phyloP scores from a whole-genome alignment of 2,888 invertebrate genomes.

The Ceraclea dissimilis region DNA sequence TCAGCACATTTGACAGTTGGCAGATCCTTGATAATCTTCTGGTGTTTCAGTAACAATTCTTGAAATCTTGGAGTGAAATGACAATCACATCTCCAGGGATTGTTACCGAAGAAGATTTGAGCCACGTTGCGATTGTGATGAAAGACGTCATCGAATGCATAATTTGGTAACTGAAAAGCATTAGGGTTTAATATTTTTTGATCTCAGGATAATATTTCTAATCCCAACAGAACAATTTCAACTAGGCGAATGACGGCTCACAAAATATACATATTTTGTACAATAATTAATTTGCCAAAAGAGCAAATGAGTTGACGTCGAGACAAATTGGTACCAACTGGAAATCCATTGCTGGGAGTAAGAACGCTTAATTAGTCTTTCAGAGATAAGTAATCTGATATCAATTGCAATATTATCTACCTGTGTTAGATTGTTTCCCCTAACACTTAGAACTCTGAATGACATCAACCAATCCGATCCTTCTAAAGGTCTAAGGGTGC shows the following conservation, averaged over 20 bases:
- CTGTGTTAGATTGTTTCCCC: constrained; percentile 64
- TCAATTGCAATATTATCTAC: too few relatives aligned
- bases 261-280: too few relatives aligned
- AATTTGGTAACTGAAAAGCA: constrained; percentile 61
- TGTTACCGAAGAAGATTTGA: constrained; percentile 61
- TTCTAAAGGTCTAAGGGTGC: constrained; percentile 58
- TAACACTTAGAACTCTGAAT: constrained; percentile 70
- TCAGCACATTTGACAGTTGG: constrained; percentile 62
- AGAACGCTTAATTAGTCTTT: too few relatives aligned
- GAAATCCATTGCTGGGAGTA: too few relatives aligned
- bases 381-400: too few relatives aligned
- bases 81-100: constrained; percentile 81
- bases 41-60: constrained; percentile 60
- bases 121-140: constrained; percentile 64
- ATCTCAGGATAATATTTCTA: neutral
- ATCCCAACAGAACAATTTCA: neutral
- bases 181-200: neutral
- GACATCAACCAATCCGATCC: constrained; percentile 70
- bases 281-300: too few relatives aligned
- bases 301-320: too few relatives aligned
- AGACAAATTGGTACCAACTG: too few relatives aligned
- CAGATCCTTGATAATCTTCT: constrained; percentile 60
- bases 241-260: too few relatives aligned
- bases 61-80: constrained; percentile 71
- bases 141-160: constrained; percentile 72